These are phyloP conservation scores for Hippoglossus stenolepis DNA, from an alignment of 2,113 vertebrate genomes.

Conservation along the genomic window DNA sequence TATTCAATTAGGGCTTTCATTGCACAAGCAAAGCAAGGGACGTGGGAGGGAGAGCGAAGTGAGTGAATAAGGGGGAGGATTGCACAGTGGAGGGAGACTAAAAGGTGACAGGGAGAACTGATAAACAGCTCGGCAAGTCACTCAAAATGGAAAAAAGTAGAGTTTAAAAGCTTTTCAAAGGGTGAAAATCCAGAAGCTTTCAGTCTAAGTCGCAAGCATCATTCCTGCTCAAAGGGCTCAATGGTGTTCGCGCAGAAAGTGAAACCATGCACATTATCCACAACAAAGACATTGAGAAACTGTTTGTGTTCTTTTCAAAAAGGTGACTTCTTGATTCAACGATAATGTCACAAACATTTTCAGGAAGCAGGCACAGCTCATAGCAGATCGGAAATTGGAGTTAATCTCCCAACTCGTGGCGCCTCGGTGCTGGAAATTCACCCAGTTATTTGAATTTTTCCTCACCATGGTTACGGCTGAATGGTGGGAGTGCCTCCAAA, in stretches of 20 bases:
- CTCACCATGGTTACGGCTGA: constrained; percentile 71
- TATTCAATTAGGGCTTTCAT: constrained; percentile 69
- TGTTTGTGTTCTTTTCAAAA: constrained; percentile 26
- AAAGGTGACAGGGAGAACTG: constrained; percentile 20
- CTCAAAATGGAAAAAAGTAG: constrained; percentile 14
- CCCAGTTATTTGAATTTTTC: constrained; percentile 51
- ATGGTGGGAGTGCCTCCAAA: constrained; percentile 53
- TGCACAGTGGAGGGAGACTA: constrained; percentile 15
- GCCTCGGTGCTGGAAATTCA: constrained; percentile 40
- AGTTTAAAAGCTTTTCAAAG: constrained; percentile 35
- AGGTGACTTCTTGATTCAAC: constrained; percentile 27
- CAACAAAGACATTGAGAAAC: not conserved
- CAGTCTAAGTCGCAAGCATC: constrained; percentile 1
- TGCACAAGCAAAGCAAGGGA: constrained; percentile 19
- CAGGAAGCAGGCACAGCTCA: constrained; percentile 25
- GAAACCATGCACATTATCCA: not conserved
- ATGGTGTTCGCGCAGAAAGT: not conserved
- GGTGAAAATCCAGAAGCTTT: constrained; percentile 20
- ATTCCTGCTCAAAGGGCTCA: constrained; percentile 2
- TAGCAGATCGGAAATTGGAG: constrained; percentile 48
- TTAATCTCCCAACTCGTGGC: constrained; percentile 49
- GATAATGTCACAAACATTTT: constrained; percentile 33
- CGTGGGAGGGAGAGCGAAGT: constrained; percentile 31
- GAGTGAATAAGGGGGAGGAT: constrained; percentile 11
- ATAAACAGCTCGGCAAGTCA: constrained; percentile 36